Conservation (phyloP, 2,797 vertebrate genomes). For the Ambastaia sidthimunki region DNA sequence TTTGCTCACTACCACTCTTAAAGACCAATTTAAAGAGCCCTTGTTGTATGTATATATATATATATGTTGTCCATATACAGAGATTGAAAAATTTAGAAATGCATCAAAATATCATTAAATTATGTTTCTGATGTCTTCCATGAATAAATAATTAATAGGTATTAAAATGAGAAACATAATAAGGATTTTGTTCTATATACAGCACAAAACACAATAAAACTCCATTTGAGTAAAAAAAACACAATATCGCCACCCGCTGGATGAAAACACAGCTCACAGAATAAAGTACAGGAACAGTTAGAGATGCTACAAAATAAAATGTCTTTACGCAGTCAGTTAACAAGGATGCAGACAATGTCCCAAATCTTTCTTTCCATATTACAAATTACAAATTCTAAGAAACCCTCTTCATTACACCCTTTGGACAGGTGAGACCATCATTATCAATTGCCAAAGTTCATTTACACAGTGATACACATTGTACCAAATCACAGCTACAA, state of each 20-base stretch:
- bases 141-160: not conserved
- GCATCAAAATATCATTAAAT: slow-evolving; percentile 19
- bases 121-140: slow-evolving; percentile 8
- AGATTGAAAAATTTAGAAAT: slow-evolving; percentile 19
- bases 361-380: slow-evolving; percentile 31
- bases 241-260: slow-evolving; percentile 60
- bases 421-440: slow-evolving; percentile 1
- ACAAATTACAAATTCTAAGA: slow-evolving; percentile 31
- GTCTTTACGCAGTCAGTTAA: slow-evolving; percentile 27
- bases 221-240: slow-evolving; percentile 40
- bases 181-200: slow-evolving; percentile 9
- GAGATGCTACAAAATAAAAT: slow-evolving; percentile 46
- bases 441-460: slow-evolving; percentile 6
- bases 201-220: slow-evolving; percentile 44
- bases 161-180: slow-evolving; percentile 23
- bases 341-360: slow-evolving; percentile 16
- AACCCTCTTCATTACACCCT: not conserved
- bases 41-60: slow-evolving; percentile 21
- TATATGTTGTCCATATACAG: too few relatives aligned
- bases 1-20: slow-evolving; percentile 8
- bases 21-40: slow-evolving; percentile 54
- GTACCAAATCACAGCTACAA: slow-evolving; percentile 39
- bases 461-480: slow-evolving; percentile 22
- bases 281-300: slow-evolving; percentile 36
- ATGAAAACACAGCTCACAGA: slow-evolving; percentile 44